Evolutionary conservation across 2,113 vertebrate species (phyloP).

Genomic region (Petroica traversi): DNA sequence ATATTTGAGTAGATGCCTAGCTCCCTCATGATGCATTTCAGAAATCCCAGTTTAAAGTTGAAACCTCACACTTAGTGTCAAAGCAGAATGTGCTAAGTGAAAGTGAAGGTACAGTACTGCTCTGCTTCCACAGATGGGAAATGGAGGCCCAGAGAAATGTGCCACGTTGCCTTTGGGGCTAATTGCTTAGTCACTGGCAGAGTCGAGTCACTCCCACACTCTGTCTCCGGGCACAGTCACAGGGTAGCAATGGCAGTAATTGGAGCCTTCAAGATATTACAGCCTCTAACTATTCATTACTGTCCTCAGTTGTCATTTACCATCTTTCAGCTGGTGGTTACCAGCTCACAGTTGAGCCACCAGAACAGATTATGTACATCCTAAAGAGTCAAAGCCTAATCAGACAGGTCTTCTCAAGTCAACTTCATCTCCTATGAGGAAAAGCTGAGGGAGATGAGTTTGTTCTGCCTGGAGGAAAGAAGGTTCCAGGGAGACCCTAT

Average conservation of each 20-base stretch:
- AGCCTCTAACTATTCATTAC: conserved; percentile 25
- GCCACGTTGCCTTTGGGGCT: neutral
- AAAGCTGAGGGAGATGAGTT: neutral
- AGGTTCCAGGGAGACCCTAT: neutral
- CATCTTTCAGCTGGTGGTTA: conserved; percentile 37
- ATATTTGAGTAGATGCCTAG: neutral
- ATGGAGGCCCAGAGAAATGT: conserved; percentile 13
- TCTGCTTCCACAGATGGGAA: conserved; percentile 64
- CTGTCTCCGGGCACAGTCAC: neutral
- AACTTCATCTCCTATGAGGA: neutral
- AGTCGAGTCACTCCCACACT: neutral
- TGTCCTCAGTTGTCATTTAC: conserved; percentile 29
- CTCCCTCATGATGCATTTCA: neutral
- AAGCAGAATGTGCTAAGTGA: neutral
- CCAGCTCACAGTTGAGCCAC: conserved; percentile 18
- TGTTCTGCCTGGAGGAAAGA: neutral
- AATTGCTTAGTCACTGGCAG: neutral
- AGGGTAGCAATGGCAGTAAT: neutral
- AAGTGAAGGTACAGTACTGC: neutral
- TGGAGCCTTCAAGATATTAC: conserved; percentile 49
- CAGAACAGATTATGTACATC: conserved; percentile 32
- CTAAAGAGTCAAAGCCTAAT: neutral
- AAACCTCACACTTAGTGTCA: neutral
- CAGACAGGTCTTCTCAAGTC: conserved; percentile 8
- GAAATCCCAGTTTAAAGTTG: neutral